Base-by-base conservation (phyloP, 2,797 vertebrate genomes). In the Peromyscus eremicus region DNA sequence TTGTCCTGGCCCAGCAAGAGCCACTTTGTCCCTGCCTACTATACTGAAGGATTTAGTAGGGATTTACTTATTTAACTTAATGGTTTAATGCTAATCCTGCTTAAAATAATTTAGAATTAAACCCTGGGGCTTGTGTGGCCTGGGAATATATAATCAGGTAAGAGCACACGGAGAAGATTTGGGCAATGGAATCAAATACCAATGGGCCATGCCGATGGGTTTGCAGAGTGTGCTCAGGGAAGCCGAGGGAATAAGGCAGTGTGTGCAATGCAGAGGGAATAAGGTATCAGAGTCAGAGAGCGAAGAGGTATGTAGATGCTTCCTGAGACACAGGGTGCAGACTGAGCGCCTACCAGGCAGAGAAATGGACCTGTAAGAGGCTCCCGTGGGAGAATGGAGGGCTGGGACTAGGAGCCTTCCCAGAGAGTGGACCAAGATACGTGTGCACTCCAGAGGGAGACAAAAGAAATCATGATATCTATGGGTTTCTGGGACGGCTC, bases 51-150 rank as follows among this genome's bases (percentile, higher is more conserved):
- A 19, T 34, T 93, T 7, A 0, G 46, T n/a, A 64, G 43, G 27
- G 23, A 10, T 66, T 92, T 88, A 52, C 19, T 37, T 79, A 70
- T 1, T 73, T 52, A 68, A 68, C 14, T 29, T 29, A 76, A 43
- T 16, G 43, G 17, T 57, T 34, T 25, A 71, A 73, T 80, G 37
- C 13, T 27, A 49, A 82, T 14, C n/a, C 62, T 71, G 17, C 37
- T 77, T 11, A 77, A 46, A 76, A 89, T 49, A 68, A 49, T 77
- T 27, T 82, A 43, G 32, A 92, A 79, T 64, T 82, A 77, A 82
- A 88, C 73, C 37, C 86, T 60, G 6, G 52, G 27, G 34, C 6
- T 70, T 88, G 25, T 68, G 27, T 68, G 60, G 32, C 34, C 90
- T 62, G 27, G 40, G n/a, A 27, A 23, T 55, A n/a, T 1, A 29